These are phyloP conservation scores for Zaprionus ornatus DNA, from an alignment of 1,140 invertebrate genomes.

Conservation along the genomic window DNA sequence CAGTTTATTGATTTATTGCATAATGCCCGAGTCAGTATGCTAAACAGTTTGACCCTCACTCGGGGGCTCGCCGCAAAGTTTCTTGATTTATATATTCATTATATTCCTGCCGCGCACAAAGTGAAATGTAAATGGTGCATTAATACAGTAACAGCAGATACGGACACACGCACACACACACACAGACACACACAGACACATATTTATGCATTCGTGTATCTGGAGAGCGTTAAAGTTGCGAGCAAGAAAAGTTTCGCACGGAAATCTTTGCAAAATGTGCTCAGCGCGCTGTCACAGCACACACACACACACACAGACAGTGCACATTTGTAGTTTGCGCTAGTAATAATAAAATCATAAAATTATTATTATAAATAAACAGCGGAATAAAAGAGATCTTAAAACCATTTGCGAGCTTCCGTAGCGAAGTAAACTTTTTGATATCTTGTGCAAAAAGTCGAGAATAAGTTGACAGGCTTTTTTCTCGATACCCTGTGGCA, in stretches of 20 bases:
- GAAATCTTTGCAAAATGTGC: constrained; percentile 64
- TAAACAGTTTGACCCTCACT: constrained; percentile 48
- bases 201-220: constrained; percentile 13
- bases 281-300: constrained; percentile 12
- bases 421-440: constrained; percentile 54
- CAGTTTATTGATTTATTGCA: constrained; percentile 64
- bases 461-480: constrained; percentile 71
- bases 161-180: constrained; percentile 4
- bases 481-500: constrained; percentile 2
- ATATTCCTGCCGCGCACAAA: constrained; percentile 51
- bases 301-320: neutral
- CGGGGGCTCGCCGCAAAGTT: constrained; percentile 45
- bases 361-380: constrained; percentile 80
- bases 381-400: constrained; percentile 59
- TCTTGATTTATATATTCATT: constrained; percentile 75
- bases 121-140: constrained; percentile 70
- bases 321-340: constrained; percentile 40
- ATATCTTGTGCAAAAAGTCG: constrained; percentile 58
- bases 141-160: constrained; percentile 49
- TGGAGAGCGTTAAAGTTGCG: constrained; percentile 60
- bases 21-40: constrained; percentile 43
- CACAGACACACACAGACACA: constrained; percentile 1
- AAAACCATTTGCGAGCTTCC: constrained; percentile 64
- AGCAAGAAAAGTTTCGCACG: constrained; percentile 49
- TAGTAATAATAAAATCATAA: constrained; percentile 75